Percentiles rank a stretch among this genome's conserved stretches.
These are phyloP conservation scores for Eulemur albifrons DNA, from an alignment of 2,797 vertebrate species.

Conservation along the genomic window DNA sequence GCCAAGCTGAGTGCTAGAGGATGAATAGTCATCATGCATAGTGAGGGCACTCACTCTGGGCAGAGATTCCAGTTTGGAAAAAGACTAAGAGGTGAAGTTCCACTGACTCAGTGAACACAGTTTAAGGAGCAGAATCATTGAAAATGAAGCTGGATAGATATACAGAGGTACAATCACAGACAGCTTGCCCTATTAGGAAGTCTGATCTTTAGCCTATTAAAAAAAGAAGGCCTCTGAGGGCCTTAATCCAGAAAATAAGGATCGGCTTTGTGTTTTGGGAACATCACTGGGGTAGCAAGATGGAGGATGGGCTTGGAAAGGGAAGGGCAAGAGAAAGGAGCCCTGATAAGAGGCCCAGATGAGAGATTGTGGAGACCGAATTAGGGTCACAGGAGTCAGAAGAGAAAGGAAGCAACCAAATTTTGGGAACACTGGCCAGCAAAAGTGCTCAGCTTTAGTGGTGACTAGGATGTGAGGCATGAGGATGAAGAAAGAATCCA, in stretches of 20 bases:
- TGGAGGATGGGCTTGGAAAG: background rate
- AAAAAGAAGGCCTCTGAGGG: background rate
- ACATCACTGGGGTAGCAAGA: background rate
- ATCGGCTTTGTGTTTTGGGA: background rate
- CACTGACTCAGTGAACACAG: background rate
- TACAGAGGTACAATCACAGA: background rate
- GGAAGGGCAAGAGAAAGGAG: background rate
- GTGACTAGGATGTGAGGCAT: background rate
- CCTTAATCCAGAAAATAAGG: background rate
- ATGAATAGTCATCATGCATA: accelerated
- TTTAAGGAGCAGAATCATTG: background rate
- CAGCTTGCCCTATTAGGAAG: background rate
- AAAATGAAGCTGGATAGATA: background rate
- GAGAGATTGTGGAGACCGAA: background rate
- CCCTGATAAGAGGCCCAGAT: background rate
- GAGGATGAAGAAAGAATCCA: background rate
- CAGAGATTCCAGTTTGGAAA: background rate
- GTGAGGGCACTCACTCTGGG: background rate
- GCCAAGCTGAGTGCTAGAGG: background rate
- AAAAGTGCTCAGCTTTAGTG: background rate
- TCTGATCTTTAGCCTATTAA: background rate
- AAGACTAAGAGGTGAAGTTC: background rate
- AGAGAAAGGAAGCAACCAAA: background rate
- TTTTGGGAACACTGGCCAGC: background rate
- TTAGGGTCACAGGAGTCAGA: background rate